These are phyloP conservation scores for Liolophura sinensis DNA, from an alignment of 1,140 invertebrate genomes.

Conservation along the genomic window DNA sequence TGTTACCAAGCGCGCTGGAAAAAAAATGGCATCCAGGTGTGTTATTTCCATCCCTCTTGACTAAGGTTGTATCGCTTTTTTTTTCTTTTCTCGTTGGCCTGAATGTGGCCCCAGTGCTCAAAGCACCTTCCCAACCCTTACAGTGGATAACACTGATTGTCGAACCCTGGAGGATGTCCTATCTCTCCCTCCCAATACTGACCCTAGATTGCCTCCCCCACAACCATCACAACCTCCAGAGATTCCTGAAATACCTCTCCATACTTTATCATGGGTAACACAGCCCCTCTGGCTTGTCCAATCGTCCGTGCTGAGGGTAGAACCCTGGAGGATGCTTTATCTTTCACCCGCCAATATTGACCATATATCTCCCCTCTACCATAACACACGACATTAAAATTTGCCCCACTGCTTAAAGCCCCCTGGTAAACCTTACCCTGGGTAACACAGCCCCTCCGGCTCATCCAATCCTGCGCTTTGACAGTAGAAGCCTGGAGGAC, in stretches of 20 bases:
- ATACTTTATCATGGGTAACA: slow-evolving; percentile 44
- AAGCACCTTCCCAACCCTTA: no score
- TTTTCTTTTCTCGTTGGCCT: no score
- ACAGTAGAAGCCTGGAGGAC: slow-evolving; percentile 47
- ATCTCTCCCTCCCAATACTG: no score
- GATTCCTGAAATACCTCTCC: no score
- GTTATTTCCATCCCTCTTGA: no score
- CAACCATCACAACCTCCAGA: no score
- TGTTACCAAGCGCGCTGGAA: no score
- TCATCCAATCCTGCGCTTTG: slow-evolving; percentile 39
- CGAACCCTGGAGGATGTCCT: background rate
- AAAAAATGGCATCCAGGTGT: no score
- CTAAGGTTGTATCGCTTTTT: no score
- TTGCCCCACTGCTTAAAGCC: background rate
- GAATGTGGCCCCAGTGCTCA: no score
- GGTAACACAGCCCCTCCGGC: slow-evolving; percentile 46
- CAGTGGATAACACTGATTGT: no score
- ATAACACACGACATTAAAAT: background rate
- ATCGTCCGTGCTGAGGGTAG: slow-evolving; percentile 35
- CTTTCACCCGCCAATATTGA: slow-evolving; percentile 1
- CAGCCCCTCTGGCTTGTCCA: slow-evolving; percentile 42
- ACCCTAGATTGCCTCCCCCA: background rate
- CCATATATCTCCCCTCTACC: background rate
- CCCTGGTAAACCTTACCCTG: slow-evolving; percentile 43
- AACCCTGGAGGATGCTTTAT: background rate